phyloP scores from a whole-genome alignment of 2,888 invertebrate species.

The Xestobium rufovillosum region DNA sequence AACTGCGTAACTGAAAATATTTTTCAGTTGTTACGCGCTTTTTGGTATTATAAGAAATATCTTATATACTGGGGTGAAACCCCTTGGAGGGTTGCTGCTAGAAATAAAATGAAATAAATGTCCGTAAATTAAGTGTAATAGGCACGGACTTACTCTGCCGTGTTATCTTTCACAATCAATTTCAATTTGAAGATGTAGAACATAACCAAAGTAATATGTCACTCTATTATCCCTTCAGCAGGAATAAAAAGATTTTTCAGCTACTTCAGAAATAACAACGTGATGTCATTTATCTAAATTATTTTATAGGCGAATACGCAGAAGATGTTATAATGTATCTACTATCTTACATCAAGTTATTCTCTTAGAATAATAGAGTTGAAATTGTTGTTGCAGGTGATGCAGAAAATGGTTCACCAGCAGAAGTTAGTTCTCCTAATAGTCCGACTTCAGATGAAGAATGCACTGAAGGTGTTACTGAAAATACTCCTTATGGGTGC shows the following conservation, averaged over 20 bases:
- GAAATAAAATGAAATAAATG: too few species aligned
- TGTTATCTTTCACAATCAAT: not conserved
- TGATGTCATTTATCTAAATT: slow-evolving; percentile 35
- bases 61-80: too few species aligned
- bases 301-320: slow-evolving; percentile 26
- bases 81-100: too few species aligned
- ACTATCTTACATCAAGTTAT: too few species aligned
- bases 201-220: slow-evolving; percentile 33
- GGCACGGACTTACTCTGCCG: too few species aligned
- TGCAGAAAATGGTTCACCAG: slow-evolving; percentile 41
- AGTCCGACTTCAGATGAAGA: slow-evolving; percentile 58
- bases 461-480: slow-evolving; percentile 60
- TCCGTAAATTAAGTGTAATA: too few species aligned
- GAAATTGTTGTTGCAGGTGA: slow-evolving; percentile 2
- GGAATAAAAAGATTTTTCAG: slow-evolving; percentile 31
- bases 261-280: slow-evolving; percentile 35
- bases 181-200: slow-evolving; percentile 4
- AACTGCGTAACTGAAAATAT: too few species aligned
- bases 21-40: too few species aligned
- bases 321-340: too few species aligned
- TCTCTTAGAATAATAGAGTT: not conserved
- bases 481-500: slow-evolving; percentile 78
- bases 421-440: slow-evolving; percentile 55
- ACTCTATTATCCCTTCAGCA: slow-evolving; percentile 34
- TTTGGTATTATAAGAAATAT: too few species aligned